Percentiles rank a stretch among this genome's conserved stretches.
Evolutionary conservation across 2,797 vertebrate species (phyloP).

Genomic region (Tragopan temminckii): DNA sequence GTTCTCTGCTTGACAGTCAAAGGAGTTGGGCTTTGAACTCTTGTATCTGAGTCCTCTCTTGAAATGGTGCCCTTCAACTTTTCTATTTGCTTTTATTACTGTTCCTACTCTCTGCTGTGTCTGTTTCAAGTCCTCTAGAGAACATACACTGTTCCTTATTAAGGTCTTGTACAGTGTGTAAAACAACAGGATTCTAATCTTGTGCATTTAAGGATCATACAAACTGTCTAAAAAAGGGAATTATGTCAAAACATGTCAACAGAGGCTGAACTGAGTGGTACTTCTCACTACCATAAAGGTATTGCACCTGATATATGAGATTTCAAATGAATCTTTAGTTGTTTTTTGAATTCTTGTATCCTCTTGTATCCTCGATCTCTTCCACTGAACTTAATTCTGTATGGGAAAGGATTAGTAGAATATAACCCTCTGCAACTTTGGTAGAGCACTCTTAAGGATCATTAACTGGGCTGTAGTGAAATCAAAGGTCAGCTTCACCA

Average conservation of each 20-base stretch:
- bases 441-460: neutral
- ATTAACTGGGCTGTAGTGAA: neutral
- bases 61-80: neutral
- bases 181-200: slow-evolving; percentile 20
- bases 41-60: neutral
- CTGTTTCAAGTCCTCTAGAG: neutral
- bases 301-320: neutral
- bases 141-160: neutral
- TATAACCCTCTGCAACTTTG: neutral
- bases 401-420: neutral
- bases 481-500: neutral
- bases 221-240: slow-evolving; percentile 13
- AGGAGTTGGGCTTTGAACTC: neutral
- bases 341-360: neutral
- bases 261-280: neutral
- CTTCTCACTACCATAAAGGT: neutral
- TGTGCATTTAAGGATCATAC: neutral
- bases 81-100: neutral
- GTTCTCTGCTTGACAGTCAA: neutral
- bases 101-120: neutral
- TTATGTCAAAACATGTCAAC: slow-evolving; percentile 38
- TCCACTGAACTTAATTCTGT: slow-evolving; percentile 1
- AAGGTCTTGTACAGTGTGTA: neutral
- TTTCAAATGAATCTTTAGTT: neutral
- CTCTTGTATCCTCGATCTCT: neutral